A percentile compares a stretch with the other conserved stretches of the same genome.
Evolutionary conservation across 2,888 invertebrate species (phyloP).

Genomic region (Dryocosmus kuriphilus): DNA sequence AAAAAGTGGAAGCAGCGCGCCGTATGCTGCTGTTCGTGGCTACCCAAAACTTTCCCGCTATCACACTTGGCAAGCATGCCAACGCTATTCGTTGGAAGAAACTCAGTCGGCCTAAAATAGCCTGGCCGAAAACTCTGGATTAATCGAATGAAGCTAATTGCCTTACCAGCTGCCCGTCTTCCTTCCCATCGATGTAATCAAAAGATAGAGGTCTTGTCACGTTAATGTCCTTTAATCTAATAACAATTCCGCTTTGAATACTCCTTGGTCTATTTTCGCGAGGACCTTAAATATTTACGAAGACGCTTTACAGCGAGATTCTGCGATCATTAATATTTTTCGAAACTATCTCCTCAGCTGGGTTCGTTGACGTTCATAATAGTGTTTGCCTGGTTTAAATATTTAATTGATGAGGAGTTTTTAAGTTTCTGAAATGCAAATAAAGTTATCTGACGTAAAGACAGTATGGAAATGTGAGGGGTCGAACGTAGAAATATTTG

Average conservation of each 20-base stretch:
- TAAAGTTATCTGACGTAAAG: background rate
- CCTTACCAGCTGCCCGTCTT: slow-evolving; percentile 15
- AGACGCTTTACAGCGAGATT: background rate
- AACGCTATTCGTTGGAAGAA: slow-evolving; percentile 36
- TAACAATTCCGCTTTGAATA: background rate
- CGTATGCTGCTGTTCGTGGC: slow-evolving; percentile 61
- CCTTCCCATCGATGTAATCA: slow-evolving; percentile 34
- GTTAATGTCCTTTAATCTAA: background rate
- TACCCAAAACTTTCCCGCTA: slow-evolving; percentile 65
- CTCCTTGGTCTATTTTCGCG: slow-evolving; percentile 2
- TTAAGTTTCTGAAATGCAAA: background rate
- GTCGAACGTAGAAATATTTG: background rate
- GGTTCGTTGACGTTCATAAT: background rate
- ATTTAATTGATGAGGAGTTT: background rate
- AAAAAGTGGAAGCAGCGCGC: slow-evolving; percentile 51
- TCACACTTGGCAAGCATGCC: slow-evolving; percentile 54
- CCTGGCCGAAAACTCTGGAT: slow-evolving; percentile 54
- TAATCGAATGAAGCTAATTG: slow-evolving; percentile 59
- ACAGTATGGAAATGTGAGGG: background rate
- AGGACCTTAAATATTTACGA: background rate
- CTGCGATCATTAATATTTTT: background rate
- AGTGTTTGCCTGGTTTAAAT: too few species aligned
- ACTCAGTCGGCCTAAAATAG: slow-evolving; percentile 61
- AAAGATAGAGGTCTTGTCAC: slow-evolving; percentile 21
- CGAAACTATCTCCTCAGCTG: background rate